Conservation (phyloP, 2,888 invertebrate genomes). For the Parnassius orleans region DNA sequence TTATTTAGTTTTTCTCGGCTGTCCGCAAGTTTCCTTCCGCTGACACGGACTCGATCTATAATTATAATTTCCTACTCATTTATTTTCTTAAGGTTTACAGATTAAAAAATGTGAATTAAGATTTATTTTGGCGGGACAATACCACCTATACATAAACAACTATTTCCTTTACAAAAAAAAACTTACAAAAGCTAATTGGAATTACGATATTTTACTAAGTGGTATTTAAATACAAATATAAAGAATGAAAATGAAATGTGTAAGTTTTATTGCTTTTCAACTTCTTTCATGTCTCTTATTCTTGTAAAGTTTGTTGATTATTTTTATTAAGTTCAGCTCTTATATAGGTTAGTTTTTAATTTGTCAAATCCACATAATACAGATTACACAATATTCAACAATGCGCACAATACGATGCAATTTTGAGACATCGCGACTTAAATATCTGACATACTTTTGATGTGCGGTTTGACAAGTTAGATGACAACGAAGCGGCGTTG, state of each 20-base stretch:
- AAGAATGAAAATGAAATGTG: too few species aligned
- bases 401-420: too few species aligned
- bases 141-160: neutral
- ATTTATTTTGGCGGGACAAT: neutral
- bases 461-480: slow-evolving; percentile 16
- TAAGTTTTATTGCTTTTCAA: neutral
- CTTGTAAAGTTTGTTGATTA: slow-evolving; percentile 22
- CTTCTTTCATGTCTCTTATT: slow-evolving; percentile 17
- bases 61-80: slow-evolving; percentile 16
- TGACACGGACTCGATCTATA: slow-evolving; percentile 18
- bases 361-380: slow-evolving; percentile 13
- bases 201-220: too few species aligned
- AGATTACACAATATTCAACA: too few species aligned
- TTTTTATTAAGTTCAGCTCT: slow-evolving; percentile 24
- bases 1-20: slow-evolving; percentile 22
- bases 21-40: slow-evolving; percentile 25
- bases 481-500: slow-evolving; percentile 16
- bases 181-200: too few species aligned
- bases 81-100: slow-evolving; percentile 11
- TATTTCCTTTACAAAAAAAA: too few species aligned
- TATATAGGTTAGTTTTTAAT: slow-evolving; percentile 17
- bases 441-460: slow-evolving; percentile 1
- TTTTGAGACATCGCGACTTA: too few species aligned
- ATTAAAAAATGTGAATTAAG: slow-evolving; percentile 18
- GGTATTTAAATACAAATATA: too few species aligned